phyloP scores from a whole-genome alignment of 2,888 invertebrate species.

The Agrotis exclamationis region DNA sequence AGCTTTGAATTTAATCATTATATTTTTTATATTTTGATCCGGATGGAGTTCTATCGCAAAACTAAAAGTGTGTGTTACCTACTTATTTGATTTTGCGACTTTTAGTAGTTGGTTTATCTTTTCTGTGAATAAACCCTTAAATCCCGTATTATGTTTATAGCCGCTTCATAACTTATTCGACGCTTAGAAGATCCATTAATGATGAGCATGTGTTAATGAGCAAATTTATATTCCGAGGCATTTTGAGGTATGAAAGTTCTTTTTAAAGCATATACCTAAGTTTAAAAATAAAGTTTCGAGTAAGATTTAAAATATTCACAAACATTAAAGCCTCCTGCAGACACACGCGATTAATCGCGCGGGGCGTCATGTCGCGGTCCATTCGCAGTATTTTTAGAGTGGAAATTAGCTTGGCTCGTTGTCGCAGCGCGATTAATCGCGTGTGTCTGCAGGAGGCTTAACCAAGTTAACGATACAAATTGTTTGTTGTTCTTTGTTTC shows the following conservation, averaged over 20 bases:
- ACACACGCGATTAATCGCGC: too few species aligned
- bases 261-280: background rate
- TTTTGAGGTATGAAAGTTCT: slow-evolving; percentile 33
- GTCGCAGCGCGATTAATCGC: too few species aligned
- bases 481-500: background rate
- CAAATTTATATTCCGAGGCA: slow-evolving; percentile 55
- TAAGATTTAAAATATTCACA: background rate
- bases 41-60: too few species aligned
- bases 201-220: slow-evolving; percentile 50
- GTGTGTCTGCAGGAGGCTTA: too few species aligned
- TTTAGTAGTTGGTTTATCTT: background rate
- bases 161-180: slow-evolving; percentile 61
- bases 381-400: too few species aligned
- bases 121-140: slow-evolving; percentile 11
- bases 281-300: background rate
- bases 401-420: too few species aligned
- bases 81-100: background rate
- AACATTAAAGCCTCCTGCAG: too few species aligned
- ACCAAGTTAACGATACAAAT: background rate
- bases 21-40: too few species aligned
- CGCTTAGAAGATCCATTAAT: slow-evolving; percentile 49
- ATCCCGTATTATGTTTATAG: slow-evolving; percentile 54
- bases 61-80: too few species aligned
- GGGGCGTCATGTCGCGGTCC: too few species aligned
- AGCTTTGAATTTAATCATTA: too few species aligned